Evolutionary conservation across 2,888 invertebrate species (phyloP), one percentile per base, ranked within the genome.

Genomic region (Agrilus cyanescens): DNA sequence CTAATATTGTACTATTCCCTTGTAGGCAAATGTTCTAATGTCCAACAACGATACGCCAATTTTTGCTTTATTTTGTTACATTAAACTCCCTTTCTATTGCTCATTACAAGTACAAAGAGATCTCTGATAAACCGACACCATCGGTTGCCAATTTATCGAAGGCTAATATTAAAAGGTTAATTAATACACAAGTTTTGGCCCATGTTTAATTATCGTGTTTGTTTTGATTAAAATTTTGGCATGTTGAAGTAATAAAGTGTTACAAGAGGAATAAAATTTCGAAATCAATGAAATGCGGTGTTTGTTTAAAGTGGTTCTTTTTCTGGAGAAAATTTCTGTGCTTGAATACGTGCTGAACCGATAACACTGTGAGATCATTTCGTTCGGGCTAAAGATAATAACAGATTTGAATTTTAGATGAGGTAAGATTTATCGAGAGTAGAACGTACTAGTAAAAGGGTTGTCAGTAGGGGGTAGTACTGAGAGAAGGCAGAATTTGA

Each of bases 1-100:
- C 62, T 65, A 66, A 62, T 62, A 59, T 58, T 57, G 60, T 61
- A 61, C 61, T 50, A 53, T 57, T 61, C 65, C 64, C 64, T 65
- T 61, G 57, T 65, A 63, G 59, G 63, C 57, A 25, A 25, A 25
- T 25, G 25, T 25, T 25, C 25, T 25, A 25, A 25, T 25, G 25
- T 25, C 25, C 25, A 25, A 10, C 10, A 25, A 10, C 10, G 25
- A 5, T 7, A 5, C 20, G 5, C 20, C 2, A 20, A 3, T 5
- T 7, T 20, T 20, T 20, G 6, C 20, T 20, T 5, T 20, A 20
- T 20, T 6, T 20, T 5, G 6, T 20, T 20, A 3, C 5, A n/a
- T n/a, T n/a, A n/a, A n/a, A n/a, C n/a, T n/a, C n/a, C n/a, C n/a
- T n/a, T n/a, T n/a, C n/a, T n/a, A n/a, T n/a, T n/a, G n/a, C n/a